Conservation (phyloP, 2,113 vertebrate species). For the Leptobrachium leishanense region DNA sequence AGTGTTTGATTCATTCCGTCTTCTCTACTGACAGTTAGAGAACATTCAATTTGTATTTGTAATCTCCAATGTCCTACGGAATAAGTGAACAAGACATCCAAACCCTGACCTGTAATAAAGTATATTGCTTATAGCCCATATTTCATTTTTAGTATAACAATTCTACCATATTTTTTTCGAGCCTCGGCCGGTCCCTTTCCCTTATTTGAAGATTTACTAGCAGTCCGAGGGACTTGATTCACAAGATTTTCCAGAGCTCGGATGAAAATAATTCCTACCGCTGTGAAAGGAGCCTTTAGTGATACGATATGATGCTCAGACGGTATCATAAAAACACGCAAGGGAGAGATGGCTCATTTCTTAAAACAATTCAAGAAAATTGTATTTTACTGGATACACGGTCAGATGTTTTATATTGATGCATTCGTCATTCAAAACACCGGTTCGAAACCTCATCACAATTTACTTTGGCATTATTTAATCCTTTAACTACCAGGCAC, state of each 20-base stretch:
- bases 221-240: background rate
- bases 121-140: background rate
- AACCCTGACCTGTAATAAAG: background rate
- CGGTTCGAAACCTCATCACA: no score
- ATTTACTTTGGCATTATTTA: no score
- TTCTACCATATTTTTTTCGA: background rate
- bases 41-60: background rate
- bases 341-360: background rate
- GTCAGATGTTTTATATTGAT: background rate
- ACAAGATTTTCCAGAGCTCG: background rate
- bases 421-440: no score
- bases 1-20: background rate
- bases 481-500: no score
- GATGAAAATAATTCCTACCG: background rate
- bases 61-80: background rate
- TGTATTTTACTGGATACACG: background rate
- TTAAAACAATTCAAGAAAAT: background rate
- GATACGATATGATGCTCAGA: background rate
- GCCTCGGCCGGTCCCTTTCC: background rate
- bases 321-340: background rate
- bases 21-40: background rate
- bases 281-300: conserved; percentile 2
- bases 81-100: background rate
- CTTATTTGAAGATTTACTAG: background rate
- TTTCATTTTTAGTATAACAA: conserved; percentile 4